Percentiles rank a stretch among this genome's conserved stretches.
phyloP scores from a whole-genome alignment of 1,140 invertebrate species.

The Bombus confusus region DNA sequence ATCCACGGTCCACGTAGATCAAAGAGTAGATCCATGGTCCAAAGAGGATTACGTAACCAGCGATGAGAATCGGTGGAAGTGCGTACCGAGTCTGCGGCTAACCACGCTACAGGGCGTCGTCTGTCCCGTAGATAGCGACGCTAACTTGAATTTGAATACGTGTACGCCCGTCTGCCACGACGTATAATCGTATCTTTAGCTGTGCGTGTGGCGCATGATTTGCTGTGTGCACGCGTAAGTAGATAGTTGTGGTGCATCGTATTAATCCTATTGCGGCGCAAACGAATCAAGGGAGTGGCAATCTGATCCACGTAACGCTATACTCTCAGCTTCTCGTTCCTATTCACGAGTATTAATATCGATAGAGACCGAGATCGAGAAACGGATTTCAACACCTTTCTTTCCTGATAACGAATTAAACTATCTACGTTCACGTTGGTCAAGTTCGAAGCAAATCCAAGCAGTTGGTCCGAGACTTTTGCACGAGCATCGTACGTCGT shows the following conservation, averaged over 20 bases:
- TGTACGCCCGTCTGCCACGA: slow-evolving; percentile 39
- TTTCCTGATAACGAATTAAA: too few species aligned
- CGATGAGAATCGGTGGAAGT: slow-evolving; percentile 68
- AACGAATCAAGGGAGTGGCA: slow-evolving; percentile 36
- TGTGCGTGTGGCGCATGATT: slow-evolving; percentile 19
- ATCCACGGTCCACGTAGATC: slow-evolving; percentile 23
- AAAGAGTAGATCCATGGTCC: slow-evolving; percentile 26
- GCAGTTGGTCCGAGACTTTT: too few species aligned
- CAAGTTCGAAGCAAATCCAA: too few species aligned
- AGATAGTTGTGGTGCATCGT: slow-evolving; percentile 49
- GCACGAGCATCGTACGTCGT: too few species aligned
- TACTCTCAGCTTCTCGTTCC: neutral
- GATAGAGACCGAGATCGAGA: neutral
- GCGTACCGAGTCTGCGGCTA: slow-evolving; percentile 72
- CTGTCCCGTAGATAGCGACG: slow-evolving; percentile 56
- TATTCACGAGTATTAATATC: neutral
- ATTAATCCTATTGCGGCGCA: slow-evolving; percentile 66
- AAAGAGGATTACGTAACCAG: slow-evolving; percentile 62
- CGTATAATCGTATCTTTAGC: slow-evolving; percentile 36
- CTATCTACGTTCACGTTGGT: too few species aligned
- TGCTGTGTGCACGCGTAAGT: slow-evolving; percentile 56
- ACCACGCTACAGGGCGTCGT: slow-evolving; percentile 63
- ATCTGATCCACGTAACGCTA: neutral
- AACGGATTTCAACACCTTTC: neutral
- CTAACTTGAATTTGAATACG: slow-evolving; percentile 66